Evolutionary conservation across 2,113 vertebrate species (phyloP).

Genomic region (Formicarius rufipectus): DNA sequence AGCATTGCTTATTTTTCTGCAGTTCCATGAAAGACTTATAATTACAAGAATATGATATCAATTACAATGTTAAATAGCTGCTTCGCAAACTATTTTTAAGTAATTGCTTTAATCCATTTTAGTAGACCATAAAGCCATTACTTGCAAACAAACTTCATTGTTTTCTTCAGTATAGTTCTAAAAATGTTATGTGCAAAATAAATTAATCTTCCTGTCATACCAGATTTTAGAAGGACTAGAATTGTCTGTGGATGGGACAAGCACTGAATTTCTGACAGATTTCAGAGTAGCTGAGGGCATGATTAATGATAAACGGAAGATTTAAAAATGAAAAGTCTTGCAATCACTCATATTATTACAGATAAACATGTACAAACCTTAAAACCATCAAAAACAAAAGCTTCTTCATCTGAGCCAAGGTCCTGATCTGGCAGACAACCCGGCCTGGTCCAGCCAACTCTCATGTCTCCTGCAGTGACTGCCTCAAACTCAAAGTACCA

Average conservation of each 20-base stretch:
- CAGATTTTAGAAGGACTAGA: not conserved
- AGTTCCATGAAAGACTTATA: not conserved
- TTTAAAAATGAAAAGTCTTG: not conserved
- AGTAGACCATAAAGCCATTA: not conserved
- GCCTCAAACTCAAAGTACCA: slow-evolving; percentile 98
- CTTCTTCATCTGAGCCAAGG: slow-evolving; percentile 90
- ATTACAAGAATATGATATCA: not conserved
- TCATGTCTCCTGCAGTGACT: slow-evolving; percentile 90
- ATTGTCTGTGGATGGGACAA: not conserved
- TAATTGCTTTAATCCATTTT: not conserved
- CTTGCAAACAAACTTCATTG: not conserved
- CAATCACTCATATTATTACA: not conserved
- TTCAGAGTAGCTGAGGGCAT: not conserved
- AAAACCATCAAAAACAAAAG: slow-evolving; percentile 94
- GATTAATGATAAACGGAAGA: not conserved
- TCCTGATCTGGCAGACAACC: slow-evolving; percentile 91
- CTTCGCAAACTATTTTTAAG: not conserved
- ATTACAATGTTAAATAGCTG: not conserved
- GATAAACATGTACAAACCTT: slow-evolving; percentile 79
- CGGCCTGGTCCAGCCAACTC: slow-evolving; percentile 91
- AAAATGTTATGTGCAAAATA: not conserved
- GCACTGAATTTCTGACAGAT: not conserved
- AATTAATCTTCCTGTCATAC: not conserved
- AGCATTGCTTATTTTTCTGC: not conserved
- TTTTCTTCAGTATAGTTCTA: not conserved